A percentile compares a stretch with the other conserved stretches of the same genome.
phyloP scores from a whole-genome alignment of 2,797 vertebrate genomes.

The Microcaecilia unicolor region DNA sequence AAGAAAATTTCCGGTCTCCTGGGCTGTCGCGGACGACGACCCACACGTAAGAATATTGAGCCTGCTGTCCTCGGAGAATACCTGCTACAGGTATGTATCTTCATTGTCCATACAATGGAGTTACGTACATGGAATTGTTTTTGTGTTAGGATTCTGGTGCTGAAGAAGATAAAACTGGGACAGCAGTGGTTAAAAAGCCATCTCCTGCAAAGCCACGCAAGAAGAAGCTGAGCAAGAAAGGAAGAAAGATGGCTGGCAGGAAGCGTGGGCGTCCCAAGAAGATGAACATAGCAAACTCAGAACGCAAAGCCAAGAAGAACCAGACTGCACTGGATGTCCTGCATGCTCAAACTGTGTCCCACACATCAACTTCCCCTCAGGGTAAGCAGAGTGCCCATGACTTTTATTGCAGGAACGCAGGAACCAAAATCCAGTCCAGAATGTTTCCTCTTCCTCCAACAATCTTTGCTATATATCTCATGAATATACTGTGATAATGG shows the following conservation, averaged over 20 bases:
- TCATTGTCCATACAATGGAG: no score
- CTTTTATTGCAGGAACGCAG: no score
- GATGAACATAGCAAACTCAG: constrained; percentile 54
- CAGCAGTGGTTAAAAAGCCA: constrained; percentile 69
- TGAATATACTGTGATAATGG: no score
- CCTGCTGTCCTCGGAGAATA: no score
- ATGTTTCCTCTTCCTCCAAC: no score
- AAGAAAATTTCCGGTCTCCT: no score
- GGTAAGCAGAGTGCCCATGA: constrained; percentile 68
- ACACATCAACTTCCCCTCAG: constrained; percentile 80
- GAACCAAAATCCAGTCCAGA: no score
- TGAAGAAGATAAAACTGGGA: constrained; percentile 74
- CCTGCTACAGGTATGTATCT: no score
- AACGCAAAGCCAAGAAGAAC: constrained; percentile 84
- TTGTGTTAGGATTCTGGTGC: constrained; percentile 72
- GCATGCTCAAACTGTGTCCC: constrained; percentile 75
- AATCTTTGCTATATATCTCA: no score
- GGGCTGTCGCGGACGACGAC: no score
- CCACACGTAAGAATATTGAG: no score
- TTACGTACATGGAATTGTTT: no score
- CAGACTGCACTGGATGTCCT: constrained; percentile 85
- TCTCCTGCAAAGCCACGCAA: constrained; percentile 77
- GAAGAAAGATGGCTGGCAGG: constrained; percentile 83
- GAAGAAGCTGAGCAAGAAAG: constrained; percentile 78
- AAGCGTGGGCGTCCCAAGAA: constrained; percentile 96